Conservation (phyloP, 2,888 invertebrate genomes). For the Spisula subtruncata region DNA sequence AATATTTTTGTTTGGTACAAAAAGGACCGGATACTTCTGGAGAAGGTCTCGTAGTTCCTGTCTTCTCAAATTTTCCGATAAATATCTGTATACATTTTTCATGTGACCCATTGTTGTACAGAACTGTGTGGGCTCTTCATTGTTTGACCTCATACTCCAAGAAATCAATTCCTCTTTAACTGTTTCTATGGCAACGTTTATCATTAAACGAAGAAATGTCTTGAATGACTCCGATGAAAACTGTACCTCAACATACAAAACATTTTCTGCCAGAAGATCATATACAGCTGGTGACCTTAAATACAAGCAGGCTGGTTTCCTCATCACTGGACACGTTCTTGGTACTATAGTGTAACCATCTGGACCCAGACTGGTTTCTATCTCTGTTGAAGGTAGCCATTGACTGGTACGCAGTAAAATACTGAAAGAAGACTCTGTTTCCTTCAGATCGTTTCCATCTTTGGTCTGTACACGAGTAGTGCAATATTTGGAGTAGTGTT, state of each 20-base stretch:
- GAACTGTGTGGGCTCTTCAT: conserved; percentile 73
- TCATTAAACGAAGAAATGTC: conserved; percentile 79
- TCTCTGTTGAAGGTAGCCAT: conserved; percentile 83
- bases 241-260: conserved; percentile 77
- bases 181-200: conserved; percentile 70
- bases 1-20: conserved; percentile 74
- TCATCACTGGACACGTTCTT: conserved; percentile 46
- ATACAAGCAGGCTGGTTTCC: conserved; percentile 70
- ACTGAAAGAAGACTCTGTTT: conserved; percentile 82
- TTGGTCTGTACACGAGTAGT: conserved; percentile 69
- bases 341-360: conserved; percentile 43
- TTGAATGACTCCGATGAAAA: conserved; percentile 74
- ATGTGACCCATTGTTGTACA: conserved; percentile 82
- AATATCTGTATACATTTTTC: conserved; percentile 80
- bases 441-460: conserved; percentile 68
- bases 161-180: conserved; percentile 77
- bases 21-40: conserved; percentile 81
- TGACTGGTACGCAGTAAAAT: conserved; percentile 75
- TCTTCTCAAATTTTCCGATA: conserved; percentile 77
- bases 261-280: conserved; percentile 79
- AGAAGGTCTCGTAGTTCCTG: conserved; percentile 81
- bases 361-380: conserved; percentile 40
- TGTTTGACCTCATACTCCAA: conserved; percentile 79
- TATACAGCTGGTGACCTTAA: conserved; percentile 66
- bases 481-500: conserved; percentile 63